Evolutionary conservation across 2,888 invertebrate genomes (phyloP).

Genomic region (Diarsia mendica): DNA sequence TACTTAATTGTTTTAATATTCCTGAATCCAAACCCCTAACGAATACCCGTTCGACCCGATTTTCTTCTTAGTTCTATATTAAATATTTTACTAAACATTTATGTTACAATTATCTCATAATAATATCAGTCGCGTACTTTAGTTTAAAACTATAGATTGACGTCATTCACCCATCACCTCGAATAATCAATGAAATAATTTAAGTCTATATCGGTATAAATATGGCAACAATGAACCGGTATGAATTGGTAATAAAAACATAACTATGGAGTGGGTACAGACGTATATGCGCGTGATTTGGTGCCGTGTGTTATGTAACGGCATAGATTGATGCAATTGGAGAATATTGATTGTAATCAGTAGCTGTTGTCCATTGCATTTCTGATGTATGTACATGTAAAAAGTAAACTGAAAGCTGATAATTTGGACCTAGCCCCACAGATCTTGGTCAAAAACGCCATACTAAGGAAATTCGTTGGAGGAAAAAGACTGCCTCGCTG

Average conservation of each 20-base stretch:
- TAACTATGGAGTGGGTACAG: conserved; percentile 13
- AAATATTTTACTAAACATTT: conserved; percentile 15
- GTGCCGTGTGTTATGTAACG: conserved; percentile 27
- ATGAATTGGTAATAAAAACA: conserved; percentile 52
- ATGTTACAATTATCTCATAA: conserved; percentile 12
- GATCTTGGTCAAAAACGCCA: not conserved
- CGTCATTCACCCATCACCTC: conserved; percentile 61
- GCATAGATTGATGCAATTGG: conserved; percentile 45
- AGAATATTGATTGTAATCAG: conserved; percentile 34
- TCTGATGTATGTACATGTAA: not conserved
- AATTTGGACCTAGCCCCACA: not conserved
- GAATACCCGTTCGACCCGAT: not conserved
- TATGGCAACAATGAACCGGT: conserved; percentile 36
- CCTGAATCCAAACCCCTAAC: conserved; percentile 3
- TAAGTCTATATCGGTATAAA: conserved; percentile 38
- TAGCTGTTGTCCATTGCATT: conserved; percentile 13
- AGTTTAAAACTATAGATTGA: conserved; percentile 45
- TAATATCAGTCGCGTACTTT: conserved; percentile 16
- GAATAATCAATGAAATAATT: conserved; percentile 63
- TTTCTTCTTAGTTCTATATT: conserved; percentile 2
- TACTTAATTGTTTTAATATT: not conserved
- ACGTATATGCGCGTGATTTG: conserved; percentile 28
- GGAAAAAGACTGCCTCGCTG: not conserved
- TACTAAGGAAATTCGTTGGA: not conserved
- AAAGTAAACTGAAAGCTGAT: not conserved